phyloP scores from a whole-genome alignment of 2,797 vertebrate genomes.

The Catostomus latipinnis region DNA sequence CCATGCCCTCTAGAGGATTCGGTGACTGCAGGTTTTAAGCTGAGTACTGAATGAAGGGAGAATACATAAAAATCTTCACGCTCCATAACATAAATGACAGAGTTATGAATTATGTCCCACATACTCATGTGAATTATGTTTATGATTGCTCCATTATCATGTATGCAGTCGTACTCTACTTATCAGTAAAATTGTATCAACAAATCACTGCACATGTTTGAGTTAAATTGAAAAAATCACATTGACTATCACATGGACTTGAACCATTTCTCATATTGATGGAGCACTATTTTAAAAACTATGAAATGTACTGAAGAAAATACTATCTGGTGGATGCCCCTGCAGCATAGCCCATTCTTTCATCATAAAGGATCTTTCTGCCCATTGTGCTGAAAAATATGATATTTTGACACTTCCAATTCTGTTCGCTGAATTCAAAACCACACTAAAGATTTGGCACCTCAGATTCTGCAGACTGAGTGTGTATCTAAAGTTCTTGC shows the following conservation, averaged over 20 bases:
- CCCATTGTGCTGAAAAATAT: slow-evolving; percentile 41
- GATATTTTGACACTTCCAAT: slow-evolving; percentile 59
- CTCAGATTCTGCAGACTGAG: slow-evolving; percentile 9
- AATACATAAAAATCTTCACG: slow-evolving; percentile 12
- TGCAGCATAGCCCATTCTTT: not conserved
- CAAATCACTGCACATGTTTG: slow-evolving; percentile 1
- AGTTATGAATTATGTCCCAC: slow-evolving; percentile 14
- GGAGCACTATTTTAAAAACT: not conserved
- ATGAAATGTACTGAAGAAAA: not conserved
- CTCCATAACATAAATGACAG: slow-evolving; percentile 20
- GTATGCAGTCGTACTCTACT: not conserved
- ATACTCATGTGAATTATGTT: no score
- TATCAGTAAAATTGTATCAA: not conserved
- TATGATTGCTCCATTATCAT: slow-evolving; percentile 27
- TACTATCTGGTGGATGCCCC: no score
- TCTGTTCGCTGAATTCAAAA: slow-evolving; percentile 53
- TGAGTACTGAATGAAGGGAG: not conserved
- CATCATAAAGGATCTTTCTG: not conserved
- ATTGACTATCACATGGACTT: not conserved
- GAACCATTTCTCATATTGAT: not conserved
- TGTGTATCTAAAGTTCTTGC: slow-evolving; percentile 5
- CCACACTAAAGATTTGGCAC: slow-evolving; percentile 22
- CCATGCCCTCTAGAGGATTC: slow-evolving; percentile 32
- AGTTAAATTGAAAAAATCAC: not conserved
- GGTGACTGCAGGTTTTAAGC: slow-evolving; percentile 7